A percentile compares a stretch with the other conserved stretches of the same genome.
These are phyloP conservation scores for Paedocypris sp. DNA, from an alignment of 2,113 vertebrate genomes.

Conservation along the genomic window DNA sequence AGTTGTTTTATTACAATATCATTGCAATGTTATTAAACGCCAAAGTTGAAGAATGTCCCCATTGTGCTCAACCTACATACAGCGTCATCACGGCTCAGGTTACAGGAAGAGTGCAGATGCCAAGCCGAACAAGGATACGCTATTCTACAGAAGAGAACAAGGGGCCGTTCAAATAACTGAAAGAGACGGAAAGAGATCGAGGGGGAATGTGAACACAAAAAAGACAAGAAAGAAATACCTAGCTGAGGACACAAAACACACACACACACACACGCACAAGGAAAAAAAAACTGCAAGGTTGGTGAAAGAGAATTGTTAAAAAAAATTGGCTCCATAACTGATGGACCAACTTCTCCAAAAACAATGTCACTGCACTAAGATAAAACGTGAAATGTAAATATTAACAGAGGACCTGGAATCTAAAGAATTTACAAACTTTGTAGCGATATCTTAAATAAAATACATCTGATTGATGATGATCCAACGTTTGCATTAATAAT, in stretches of 20 bases:
- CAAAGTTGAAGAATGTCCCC: constrained; percentile 13
- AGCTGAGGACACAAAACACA: constrained; percentile 26
- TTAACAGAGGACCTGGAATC: too few species aligned
- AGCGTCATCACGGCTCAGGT: constrained; percentile 17
- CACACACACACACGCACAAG: too few species aligned
- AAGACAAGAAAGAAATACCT: background rate
- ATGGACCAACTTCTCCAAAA: too few species aligned
- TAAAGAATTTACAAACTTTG: too few species aligned
- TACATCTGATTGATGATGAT: too few species aligned
- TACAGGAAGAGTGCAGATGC: constrained; percentile 30
- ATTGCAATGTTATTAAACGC: background rate
- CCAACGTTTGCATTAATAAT: too few species aligned
- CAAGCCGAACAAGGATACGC: constrained; percentile 3
- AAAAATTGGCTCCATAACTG: too few species aligned
- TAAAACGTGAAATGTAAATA: too few species aligned
- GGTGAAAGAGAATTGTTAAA: too few species aligned
- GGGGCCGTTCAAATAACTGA: constrained; percentile 20
- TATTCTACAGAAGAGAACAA: constrained; percentile 23
- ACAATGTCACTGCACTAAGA: too few species aligned
- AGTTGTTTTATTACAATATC: background rate
- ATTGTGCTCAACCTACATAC: constrained; percentile 36
- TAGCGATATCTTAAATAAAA: too few species aligned
- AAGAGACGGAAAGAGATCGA: background rate
- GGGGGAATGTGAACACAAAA: background rate
- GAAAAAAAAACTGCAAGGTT: too few species aligned